Base-by-base conservation (phyloP, 2,888 invertebrate species). In the Polymixis lichenea region DNA sequence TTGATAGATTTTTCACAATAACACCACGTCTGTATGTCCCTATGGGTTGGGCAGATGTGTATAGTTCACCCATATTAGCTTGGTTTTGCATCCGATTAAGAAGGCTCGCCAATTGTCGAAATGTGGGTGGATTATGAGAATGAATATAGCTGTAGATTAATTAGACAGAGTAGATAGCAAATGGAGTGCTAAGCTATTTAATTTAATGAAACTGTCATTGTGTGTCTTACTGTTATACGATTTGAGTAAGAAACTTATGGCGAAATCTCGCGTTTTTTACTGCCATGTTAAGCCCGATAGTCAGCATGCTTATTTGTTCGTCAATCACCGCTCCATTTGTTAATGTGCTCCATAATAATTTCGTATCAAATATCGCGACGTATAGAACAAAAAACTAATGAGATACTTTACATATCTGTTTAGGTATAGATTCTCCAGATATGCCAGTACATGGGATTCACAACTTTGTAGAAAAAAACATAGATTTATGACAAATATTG, bases 331-430 rank as follows among this genome's bases (percentile, higher is more conserved):
- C 60, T 32, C 32, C 55, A 84, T 66, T 68, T 74, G 49, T 19
- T 70, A 56, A 43, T 25, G 11, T 43, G 64, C 19, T 68, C 49
- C 6, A 2, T n/a, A 32, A 15, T 56, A 11, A n/a, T 19, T 53
- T 70, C 15, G 32, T 28, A 62, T 67, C 8, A 56, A 71, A 69
- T 62, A 17, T 62, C n/a, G 46, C 68, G 19, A 55, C 1, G 22
- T 49, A 17, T 22, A 51, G 67, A 68, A 70, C 56, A 65, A 68
- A 55, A 51, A 71, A 71, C 75, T 84, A 73, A 82, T 67, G 53
- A 71, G 62, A 84, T 70, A 80, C 25, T 82, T 82, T 79, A 79
- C 70, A 84, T 84, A 80, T 82, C 74, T 82, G 73, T 84, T 82
- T 79, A 84, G 84, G 70, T 78, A 66, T 53, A 84, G 55, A 75